Conservation (phyloP, 1,140 invertebrate genomes). For the Oedothorax gibbosus region DNA sequence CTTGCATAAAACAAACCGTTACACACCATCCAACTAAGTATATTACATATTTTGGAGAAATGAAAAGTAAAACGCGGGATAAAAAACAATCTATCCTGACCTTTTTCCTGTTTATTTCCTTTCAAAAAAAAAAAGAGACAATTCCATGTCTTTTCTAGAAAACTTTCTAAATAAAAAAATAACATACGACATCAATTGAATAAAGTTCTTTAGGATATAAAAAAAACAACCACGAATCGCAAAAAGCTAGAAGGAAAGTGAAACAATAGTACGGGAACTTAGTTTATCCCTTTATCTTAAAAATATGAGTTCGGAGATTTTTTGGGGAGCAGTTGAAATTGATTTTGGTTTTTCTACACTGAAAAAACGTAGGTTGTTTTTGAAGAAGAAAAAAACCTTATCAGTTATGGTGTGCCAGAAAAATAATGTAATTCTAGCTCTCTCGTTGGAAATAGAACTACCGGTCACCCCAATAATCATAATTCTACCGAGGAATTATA, state of each 20-base stretch:
- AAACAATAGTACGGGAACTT: constrained; percentile 24
- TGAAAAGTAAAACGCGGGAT: constrained; percentile 4
- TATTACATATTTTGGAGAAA: constrained; percentile 15
- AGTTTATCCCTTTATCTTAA: constrained; percentile 1
- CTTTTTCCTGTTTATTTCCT: background rate
- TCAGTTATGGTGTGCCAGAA: no score
- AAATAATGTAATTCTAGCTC: no score
- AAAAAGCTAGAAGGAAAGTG: constrained; percentile 19
- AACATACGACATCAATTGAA: constrained; percentile 34
- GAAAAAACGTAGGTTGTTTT: no score
- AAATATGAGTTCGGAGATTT: no score
- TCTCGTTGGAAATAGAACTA: no score
- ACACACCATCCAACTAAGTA: constrained; percentile 2
- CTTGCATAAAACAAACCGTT: background rate
- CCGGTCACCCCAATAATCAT: no score
- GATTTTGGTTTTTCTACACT: no score
- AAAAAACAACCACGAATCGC: constrained; percentile 18
- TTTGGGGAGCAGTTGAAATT: no score
- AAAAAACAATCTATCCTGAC: constrained; percentile 9
- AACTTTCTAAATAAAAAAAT: constrained; percentile 19
- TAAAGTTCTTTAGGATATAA: constrained; percentile 23
- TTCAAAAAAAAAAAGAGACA: background rate
- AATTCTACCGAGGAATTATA: no score
- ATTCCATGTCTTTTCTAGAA: background rate
- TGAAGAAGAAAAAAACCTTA: no score